phyloP scores from a whole-genome alignment of 1,140 invertebrate species.

The Drosophila orosa region DNA sequence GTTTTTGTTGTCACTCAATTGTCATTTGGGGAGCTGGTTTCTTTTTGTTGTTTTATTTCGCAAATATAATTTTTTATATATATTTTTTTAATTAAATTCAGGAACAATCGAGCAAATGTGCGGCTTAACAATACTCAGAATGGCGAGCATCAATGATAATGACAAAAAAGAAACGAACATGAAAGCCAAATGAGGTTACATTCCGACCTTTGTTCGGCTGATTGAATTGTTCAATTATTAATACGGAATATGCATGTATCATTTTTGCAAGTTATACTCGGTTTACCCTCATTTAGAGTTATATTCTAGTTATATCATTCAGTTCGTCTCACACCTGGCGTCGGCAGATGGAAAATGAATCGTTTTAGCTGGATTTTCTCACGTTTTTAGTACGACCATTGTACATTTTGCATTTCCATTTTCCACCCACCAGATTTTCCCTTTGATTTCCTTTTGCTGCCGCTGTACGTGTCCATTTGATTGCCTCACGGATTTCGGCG shows the following conservation, averaged over 20 bases:
- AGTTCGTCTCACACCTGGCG: slow-evolving; percentile 34
- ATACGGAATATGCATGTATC: slow-evolving; percentile 34
- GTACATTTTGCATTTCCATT: slow-evolving; percentile 47
- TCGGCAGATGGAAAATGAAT: slow-evolving; percentile 9
- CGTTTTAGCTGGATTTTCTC: slow-evolving; percentile 48
- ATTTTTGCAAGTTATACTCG: slow-evolving; percentile 29
- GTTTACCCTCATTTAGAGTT: slow-evolving; percentile 8
- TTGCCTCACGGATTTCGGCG: slow-evolving; percentile 76
- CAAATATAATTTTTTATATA: slow-evolving; percentile 53
- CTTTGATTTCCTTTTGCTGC: slow-evolving; percentile 40
- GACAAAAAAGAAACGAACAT: slow-evolving; percentile 48
- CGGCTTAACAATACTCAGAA: slow-evolving; percentile 63
- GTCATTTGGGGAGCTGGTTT: slow-evolving; percentile 67
- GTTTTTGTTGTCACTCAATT: slow-evolving; percentile 68
- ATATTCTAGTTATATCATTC: slow-evolving; percentile 30
- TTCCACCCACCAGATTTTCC: slow-evolving; percentile 49
- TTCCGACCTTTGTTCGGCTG: slow-evolving; percentile 49
- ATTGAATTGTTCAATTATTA: slow-evolving; percentile 67
- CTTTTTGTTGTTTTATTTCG: slow-evolving; percentile 26
- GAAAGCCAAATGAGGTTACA: slow-evolving; percentile 51
- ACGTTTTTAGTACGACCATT: slow-evolving; percentile 38
- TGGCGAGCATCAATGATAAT: slow-evolving; percentile 61
- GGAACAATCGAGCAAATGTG: slow-evolving; percentile 68
- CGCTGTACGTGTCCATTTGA: slow-evolving; percentile 75
- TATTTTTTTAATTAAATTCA: slow-evolving; percentile 78